Evolutionary conservation across 2,113 vertebrate genomes (phyloP).

Genomic region (Echinops telfairi): DNA sequence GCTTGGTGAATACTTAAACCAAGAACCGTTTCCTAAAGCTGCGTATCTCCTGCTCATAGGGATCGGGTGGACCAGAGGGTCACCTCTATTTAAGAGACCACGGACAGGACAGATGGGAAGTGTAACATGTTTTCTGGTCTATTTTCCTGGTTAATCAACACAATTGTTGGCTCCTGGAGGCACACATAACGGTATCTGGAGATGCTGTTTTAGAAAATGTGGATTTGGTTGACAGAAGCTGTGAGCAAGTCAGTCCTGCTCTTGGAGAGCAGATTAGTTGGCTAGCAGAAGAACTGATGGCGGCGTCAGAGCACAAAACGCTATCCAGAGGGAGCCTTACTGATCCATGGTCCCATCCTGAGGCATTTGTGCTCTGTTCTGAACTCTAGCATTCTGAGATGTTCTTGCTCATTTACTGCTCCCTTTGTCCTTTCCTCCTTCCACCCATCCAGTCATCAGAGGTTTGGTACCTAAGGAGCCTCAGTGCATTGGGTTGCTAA

Average conservation of each 20-base stretch:
- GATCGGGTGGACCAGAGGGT: too few relatives aligned
- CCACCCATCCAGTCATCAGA: too few relatives aligned
- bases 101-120: neutral
- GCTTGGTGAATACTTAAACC: neutral
- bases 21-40: neutral
- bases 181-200: neutral
- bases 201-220: neutral
- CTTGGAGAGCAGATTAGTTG: neutral
- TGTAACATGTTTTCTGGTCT: neutral
- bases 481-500: too few relatives aligned
- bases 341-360: neutral
- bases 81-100: neutral
- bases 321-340: neutral
- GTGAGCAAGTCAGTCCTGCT: neutral
- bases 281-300: neutral
- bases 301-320: neutral
- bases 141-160: slow-evolving; percentile 6
- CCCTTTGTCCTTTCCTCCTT: too few relatives aligned
- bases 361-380: neutral
- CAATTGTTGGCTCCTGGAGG: neutral
- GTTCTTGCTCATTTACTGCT: neutral
- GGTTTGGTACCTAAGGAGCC: too few relatives aligned
- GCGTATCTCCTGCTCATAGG: neutral
- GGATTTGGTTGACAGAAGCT: neutral
- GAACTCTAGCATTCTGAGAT: neutral